Base-by-base conservation (phyloP, 2,113 vertebrate genomes). In the Scartelaos histophorus region DNA sequence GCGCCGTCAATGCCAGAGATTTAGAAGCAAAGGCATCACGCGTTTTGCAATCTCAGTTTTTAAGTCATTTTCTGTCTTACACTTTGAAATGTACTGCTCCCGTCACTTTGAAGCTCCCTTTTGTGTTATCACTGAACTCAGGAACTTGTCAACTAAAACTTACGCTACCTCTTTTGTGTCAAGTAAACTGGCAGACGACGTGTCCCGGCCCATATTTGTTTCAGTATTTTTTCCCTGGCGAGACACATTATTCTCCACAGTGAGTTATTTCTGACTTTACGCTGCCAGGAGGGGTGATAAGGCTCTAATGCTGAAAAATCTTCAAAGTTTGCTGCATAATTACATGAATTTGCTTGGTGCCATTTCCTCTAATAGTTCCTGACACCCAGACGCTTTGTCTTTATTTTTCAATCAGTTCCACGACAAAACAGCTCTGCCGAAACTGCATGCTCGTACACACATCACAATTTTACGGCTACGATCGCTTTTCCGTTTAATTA, bases 111-210 rank as follows among this genome's bases (percentile, higher is more conserved):
- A 88, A 83, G 81, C 71, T 5, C 15, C 64, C 74, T 85, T 58
- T 79, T 84, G 81, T 85, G 84, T 78, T 35, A 56, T 45, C n/a
- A 24, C 81, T 81, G 73, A 89, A 89, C 85, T 87, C 75, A 80
- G 34, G 69, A 81, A 92, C 85, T 86, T 88, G 90, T 90, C 89
- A 88, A 85, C 86, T 78, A 82, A 76, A 86, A 89, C 80, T 88
- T 84, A 83, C 79, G 78, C 67, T 73, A 71, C 85, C 74, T 87
- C 83, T 88, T 62, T 88, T 85, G 85, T 90, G 88, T 91, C 89
- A 88, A 80, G 65, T 73, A 80, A 57, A 16, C 79, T 56, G 60
- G 82, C 88, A 90, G 86, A 76, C 88, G 69, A 70, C 35, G 69
- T 80, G 83, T 88, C 82, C 77, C 82, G 71, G 75, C 84, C 80